Evolutionary conservation across 2,797 vertebrate genomes (phyloP).

Genomic region (Aviceda leuphotes): DNA sequence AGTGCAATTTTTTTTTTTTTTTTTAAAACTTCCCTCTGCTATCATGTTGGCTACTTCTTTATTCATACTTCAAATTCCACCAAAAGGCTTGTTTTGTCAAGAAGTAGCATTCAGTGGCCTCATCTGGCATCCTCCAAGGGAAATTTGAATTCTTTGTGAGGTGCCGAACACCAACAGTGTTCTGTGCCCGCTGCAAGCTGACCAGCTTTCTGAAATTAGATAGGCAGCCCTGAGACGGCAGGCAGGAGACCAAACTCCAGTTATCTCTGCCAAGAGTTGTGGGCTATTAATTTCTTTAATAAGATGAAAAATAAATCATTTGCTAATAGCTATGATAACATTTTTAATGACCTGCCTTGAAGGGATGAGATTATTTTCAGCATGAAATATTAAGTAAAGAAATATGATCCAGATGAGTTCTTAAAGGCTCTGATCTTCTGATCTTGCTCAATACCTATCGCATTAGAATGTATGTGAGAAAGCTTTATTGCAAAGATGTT

Average conservation of each 20-base stretch:
- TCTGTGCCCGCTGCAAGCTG: neutral
- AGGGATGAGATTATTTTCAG: neutral
- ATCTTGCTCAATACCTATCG: neutral
- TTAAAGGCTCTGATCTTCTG: neutral
- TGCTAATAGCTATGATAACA: slow-evolving; percentile 21
- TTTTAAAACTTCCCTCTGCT: neutral
- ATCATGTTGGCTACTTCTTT: neutral
- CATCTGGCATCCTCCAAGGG: neutral
- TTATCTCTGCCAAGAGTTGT: neutral
- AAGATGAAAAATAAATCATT: neutral
- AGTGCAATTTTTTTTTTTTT: too few relatives aligned
- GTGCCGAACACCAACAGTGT: neutral
- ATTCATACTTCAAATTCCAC: neutral
- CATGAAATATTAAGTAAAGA: neutral
- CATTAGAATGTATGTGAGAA: neutral
- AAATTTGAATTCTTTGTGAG: neutral
- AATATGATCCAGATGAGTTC: neutral
- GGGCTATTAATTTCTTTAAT: neutral
- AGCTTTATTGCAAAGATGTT: neutral
- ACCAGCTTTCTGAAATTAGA: neutral
- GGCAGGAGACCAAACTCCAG: neutral
- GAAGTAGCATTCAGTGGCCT: neutral
- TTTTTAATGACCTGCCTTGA: slow-evolving; percentile 29
- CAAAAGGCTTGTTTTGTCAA: neutral
- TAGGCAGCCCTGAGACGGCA: neutral